Conservation (phyloP, 2,113 vertebrate species). For the Epinephelus cyanopodus region DNA sequence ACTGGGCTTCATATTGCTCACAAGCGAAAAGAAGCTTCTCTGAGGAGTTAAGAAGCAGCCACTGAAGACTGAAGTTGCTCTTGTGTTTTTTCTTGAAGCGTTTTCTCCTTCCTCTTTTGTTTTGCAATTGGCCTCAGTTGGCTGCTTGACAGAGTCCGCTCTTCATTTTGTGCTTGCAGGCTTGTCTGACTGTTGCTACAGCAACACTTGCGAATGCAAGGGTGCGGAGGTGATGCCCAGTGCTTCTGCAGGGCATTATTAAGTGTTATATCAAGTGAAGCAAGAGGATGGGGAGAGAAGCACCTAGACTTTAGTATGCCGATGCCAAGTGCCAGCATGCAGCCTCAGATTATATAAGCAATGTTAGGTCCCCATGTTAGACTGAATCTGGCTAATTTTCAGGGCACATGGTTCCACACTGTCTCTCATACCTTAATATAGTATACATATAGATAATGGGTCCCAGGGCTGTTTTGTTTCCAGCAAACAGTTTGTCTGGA, state of each 20-base stretch:
- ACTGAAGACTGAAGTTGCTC: constrained; percentile 5
- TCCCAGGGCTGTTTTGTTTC: not conserved
- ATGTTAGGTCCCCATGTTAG: not conserved
- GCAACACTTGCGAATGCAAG: constrained; percentile 24
- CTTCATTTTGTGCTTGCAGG: constrained; percentile 9
- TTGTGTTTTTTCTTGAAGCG: constrained; percentile 4
- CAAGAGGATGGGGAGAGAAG: constrained; percentile 15
- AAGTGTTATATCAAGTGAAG: constrained; percentile 4
- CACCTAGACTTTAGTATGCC: constrained; percentile 48
- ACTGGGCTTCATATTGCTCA: constrained; percentile 18
- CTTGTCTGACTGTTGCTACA: constrained; percentile 32
- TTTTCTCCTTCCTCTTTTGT: constrained; percentile 9
- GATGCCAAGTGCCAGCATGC: constrained; percentile 28
- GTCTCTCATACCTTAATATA: not conserved
- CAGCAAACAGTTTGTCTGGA: not conserved
- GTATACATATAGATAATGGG: not conserved
- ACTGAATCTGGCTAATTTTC: constrained; percentile 1
- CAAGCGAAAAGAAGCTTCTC: constrained; percentile 2
- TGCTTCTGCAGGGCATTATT: constrained; percentile 30
- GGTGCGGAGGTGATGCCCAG: constrained; percentile 35
- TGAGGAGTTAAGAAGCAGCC: not conserved
- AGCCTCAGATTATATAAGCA: constrained; percentile 9
- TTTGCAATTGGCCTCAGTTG: constrained; percentile 23
- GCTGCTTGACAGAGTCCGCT: constrained; percentile 22
- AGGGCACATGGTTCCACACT: not conserved